phyloP scores from a whole-genome alignment of 2,888 invertebrate species.

The Cosmorhoe ocellata region DNA sequence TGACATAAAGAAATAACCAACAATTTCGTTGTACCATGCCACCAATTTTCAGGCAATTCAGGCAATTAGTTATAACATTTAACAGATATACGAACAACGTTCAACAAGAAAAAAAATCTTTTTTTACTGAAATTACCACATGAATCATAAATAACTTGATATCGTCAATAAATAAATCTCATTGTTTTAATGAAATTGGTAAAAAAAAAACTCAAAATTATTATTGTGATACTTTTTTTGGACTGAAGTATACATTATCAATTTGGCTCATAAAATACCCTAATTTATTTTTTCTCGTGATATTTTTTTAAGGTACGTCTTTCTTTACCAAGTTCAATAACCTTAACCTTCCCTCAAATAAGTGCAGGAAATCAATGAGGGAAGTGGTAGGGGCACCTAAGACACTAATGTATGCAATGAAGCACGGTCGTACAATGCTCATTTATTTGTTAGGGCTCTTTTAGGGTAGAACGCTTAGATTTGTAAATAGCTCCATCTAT shows the following conservation, averaged over 20 bases:
- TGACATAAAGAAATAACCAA: conserved; percentile 33
- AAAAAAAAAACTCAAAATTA: conserved; percentile 28
- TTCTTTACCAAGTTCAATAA: conserved; percentile 51
- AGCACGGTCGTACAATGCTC: conserved; percentile 60
- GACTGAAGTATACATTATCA: conserved; percentile 5
- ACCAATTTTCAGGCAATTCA: conserved; percentile 69
- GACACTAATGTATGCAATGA: conserved; percentile 66
- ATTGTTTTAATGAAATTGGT: conserved; percentile 53
- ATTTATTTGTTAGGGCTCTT: conserved; percentile 42
- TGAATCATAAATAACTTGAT: conserved; percentile 36
- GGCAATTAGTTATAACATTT: conserved; percentile 70
- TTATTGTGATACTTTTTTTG: conserved; percentile 11
- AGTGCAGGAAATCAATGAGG: conserved; percentile 47
- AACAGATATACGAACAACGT: conserved; percentile 65
- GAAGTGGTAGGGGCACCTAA: conserved; percentile 48
- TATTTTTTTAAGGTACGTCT: too few species aligned
- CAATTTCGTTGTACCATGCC: conserved; percentile 60
- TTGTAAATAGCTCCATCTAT: conserved; percentile 9
- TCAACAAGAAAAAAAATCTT: conserved; percentile 36
- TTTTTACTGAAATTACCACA: conserved; percentile 32
- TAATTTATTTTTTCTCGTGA: not conserved
- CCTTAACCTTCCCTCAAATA: conserved; percentile 31
- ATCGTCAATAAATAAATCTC: conserved; percentile 74
- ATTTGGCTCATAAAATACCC: not conserved
- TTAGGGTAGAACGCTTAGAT: conserved; percentile 11